Base-by-base conservation (phyloP, 2,113 vertebrate species). In the Syngnathus scovelli region DNA sequence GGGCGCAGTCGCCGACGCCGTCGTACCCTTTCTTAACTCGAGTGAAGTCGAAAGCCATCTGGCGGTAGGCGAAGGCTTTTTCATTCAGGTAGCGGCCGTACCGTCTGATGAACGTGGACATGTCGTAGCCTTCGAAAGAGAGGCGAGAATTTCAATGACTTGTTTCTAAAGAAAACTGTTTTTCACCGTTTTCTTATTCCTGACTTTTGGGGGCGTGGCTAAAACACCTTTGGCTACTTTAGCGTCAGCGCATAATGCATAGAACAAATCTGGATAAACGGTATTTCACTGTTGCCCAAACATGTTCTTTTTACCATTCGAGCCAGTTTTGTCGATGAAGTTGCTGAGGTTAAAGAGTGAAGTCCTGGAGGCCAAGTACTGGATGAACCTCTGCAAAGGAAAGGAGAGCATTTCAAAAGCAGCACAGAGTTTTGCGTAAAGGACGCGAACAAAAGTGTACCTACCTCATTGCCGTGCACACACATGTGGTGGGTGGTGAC, bases 21-120 rank as follows among this genome's bases (percentile, higher is more conserved):
- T 78, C 93, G 56, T 91, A 99, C 97, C 97, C 97, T 76, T 98
- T 98, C 83, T 98, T 99, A 83, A 98, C 96, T 91, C 96, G 93
- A 85, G 95, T 95, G 87, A 99, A 99, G 85, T 99, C 97, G 89
- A 98, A 99, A 79, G 97, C 97, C 97, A 98, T 99, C 81, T 98
- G 95, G 70, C 97, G 95, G 86, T 99, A 99, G 61, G 96, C 95
- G 70, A 98, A 99, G 2, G 96, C 97, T 87, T 98, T 99, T 90
- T 99, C 97, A 72, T 98, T 99, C 90, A 99, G 90, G 77, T 99
- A 99, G 82, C 96, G 95, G 76, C 94, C 98, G 62, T 98, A 99
- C 74, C 97, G 93, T 89, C 95, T 92, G 90, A 97, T 97, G 86
- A 97, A 97, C 43, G 95, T 96, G 54, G 95, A 97, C 95, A 97